Percentiles rank a stretch among this genome's conserved stretches.
These are phyloP conservation scores for Phenacoccus solenopsis DNA, from an alignment of 1,140 invertebrate species.

Conservation along the genomic window DNA sequence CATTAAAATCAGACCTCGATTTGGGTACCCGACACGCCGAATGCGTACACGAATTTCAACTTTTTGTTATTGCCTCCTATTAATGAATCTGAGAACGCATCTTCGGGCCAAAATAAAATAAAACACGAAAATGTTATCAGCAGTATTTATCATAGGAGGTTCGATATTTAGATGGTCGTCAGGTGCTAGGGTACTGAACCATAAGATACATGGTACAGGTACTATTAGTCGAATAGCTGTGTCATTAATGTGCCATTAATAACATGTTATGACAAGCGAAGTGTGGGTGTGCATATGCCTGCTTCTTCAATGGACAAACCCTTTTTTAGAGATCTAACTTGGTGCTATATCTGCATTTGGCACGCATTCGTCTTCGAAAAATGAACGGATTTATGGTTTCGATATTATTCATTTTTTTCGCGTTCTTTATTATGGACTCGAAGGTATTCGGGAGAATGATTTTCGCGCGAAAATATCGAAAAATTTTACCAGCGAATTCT, in stretches of 20 bases:
- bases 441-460: too few species aligned
- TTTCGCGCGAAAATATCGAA: too few species aligned
- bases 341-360: background rate
- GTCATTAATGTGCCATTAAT: constrained; percentile 18
- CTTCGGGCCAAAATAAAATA: constrained; percentile 6
- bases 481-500: too few species aligned
- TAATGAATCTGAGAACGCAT: constrained; percentile 9
- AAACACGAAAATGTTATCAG: constrained; percentile 5
- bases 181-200: constrained; percentile 12
- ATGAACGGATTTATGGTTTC: background rate
- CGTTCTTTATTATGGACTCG: too few species aligned
- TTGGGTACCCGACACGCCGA: too few species aligned
- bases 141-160: constrained; percentile 19
- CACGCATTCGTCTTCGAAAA: background rate
- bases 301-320: constrained; percentile 14
- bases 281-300: constrained; percentile 11
- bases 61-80: background rate
- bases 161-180: constrained; percentile 20
- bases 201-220: constrained; percentile 9
- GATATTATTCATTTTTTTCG: background rate
- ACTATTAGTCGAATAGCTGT: constrained; percentile 18
- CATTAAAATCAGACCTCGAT: background rate
- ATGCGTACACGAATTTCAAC: background rate
- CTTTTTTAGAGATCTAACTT: background rate
- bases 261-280: constrained; percentile 12